Evolutionary conservation across 92 coral and sea anemone species (phyloP), one percentile per base, ranked within the genome.

Genomic region (Epizoanthus stellaris): DNA sequence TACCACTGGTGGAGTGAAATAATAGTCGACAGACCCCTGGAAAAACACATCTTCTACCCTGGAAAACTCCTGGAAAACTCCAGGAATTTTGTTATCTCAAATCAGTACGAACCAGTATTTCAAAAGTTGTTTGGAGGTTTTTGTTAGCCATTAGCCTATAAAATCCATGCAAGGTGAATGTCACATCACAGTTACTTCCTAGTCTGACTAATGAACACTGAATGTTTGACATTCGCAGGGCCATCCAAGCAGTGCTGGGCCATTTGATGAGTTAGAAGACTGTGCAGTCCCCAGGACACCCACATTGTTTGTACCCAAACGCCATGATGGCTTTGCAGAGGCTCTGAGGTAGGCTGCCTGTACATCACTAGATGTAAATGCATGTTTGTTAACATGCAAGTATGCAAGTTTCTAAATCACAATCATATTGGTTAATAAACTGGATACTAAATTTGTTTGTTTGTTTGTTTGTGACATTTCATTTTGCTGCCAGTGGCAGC

Each of bases 281-380:
- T 94, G 98, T 58, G 92, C 93, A 75, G 98, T 96, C 5, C 98
- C 98, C 4, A 96, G 98, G 71, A 96, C 98, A 3, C 98, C 98
- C 7, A 96, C 98, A 13, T 75, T 96, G 60, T 96, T 90, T 87
- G 98, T 96, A 77, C 98, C 98, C 40, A 96, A 96, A 85, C 95
- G 98, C 42, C 91, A 98, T 13, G 98, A 96, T 86, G 98, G 98
- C 45, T 96, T 96, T 84, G 95, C 98, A 1, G 98, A 96, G 82
- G 98, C 98, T 38, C 91, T 96, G 61, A 96, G 98, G 98, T 96
- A 89, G 16, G 64, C 3, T 71, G 6, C 12, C 42, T 12, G 36
- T 36, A 47, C 9, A 2, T 16, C 12, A 77, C 30, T 11, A 4
- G 19, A 65, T 65, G 4, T 15, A 2, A 20, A 39, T 65, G 30